A percentile compares a stretch with the other conserved stretches of the same genome.
Conservation (phyloP, 1,140 invertebrate genomes). For the Pissodes strobi region DNA sequence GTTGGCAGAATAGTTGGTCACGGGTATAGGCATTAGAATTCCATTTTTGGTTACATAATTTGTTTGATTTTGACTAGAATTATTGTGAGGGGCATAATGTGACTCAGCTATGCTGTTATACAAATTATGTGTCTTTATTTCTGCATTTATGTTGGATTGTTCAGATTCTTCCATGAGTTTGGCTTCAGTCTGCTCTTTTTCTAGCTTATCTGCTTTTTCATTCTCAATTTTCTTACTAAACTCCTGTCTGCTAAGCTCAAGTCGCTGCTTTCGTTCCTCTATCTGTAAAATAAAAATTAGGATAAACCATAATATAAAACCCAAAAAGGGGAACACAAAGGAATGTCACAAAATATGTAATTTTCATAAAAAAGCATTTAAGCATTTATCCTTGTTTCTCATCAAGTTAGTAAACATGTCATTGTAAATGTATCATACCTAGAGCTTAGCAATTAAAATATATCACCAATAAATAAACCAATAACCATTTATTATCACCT, state of each 20-base stretch:
- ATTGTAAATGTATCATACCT: too few relatives aligned
- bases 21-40: slow-evolving; percentile 45
- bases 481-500: too few relatives aligned
- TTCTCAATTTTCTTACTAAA: slow-evolving; percentile 57
- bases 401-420: too few relatives aligned
- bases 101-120: too few relatives aligned
- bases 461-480: too few relatives aligned
- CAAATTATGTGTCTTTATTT: too few relatives aligned
- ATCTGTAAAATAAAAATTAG: not conserved
- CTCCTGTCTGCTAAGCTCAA: not conserved
- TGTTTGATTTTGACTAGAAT: slow-evolving; percentile 33
- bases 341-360: too few relatives aligned
- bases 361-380: too few relatives aligned
- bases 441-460: too few relatives aligned
- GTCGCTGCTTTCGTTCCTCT: slow-evolving; percentile 3
- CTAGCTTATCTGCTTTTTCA: slow-evolving; percentile 59
- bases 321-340: too few relatives aligned
- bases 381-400: too few relatives aligned
- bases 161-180: slow-evolving; percentile 56
- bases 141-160: slow-evolving; percentile 36
- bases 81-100: slow-evolving; percentile 11
- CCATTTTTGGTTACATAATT: slow-evolving; percentile 38
- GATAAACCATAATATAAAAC: too few relatives aligned
- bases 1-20: slow-evolving; percentile 32
- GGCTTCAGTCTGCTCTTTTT: slow-evolving; percentile 59